Percentiles rank a stretch among this genome's conserved stretches.
phyloP scores from a whole-genome alignment of 2,888 invertebrate species.

The Cheilosia vernalis region DNA sequence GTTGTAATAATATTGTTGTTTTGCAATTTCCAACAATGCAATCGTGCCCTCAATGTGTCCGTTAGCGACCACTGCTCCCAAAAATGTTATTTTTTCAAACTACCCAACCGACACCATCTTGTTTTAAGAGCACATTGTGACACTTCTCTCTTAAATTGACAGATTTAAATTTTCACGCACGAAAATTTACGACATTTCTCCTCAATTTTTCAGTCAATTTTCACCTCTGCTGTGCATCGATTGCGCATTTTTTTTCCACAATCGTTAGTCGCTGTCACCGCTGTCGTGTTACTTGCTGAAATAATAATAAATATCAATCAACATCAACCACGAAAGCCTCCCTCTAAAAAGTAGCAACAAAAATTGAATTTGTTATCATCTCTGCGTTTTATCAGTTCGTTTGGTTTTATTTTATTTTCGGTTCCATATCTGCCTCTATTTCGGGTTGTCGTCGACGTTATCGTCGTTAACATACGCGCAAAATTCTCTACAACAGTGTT shows the following conservation, averaged over 20 bases:
- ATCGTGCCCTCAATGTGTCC: neutral
- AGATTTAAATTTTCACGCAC: conserved; percentile 32
- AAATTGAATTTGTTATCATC: conserved; percentile 16
- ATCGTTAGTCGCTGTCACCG: conserved; percentile 42
- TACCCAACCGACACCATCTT: neutral
- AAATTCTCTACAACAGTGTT: conserved; percentile 70
- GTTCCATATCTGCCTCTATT: conserved; percentile 14
- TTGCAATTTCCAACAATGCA: neutral
- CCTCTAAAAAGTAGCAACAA: neutral
- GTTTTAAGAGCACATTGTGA: conserved; percentile 6
- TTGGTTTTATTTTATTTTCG: conserved; percentile 18
- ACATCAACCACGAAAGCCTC: neutral
- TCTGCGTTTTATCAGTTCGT: conserved; percentile 46
- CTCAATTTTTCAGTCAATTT: conserved; percentile 66
- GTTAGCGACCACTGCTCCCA: neutral
- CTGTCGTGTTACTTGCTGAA: conserved; percentile 33
- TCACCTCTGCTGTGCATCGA: conserved; percentile 56
- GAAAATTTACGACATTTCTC: conserved; percentile 25
- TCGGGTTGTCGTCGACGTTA: conserved; percentile 29
- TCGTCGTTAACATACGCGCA: conserved; percentile 57
- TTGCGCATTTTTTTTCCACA: conserved; percentile 35
- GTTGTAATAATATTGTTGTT: too few species aligned
- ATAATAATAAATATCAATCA: conserved; percentile 7
- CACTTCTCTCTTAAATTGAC: conserved; percentile 36
- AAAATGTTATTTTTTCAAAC: neutral